Evolutionary conservation across 2,888 invertebrate genomes (phyloP).

Genomic region (Drymonia ruficornis): DNA sequence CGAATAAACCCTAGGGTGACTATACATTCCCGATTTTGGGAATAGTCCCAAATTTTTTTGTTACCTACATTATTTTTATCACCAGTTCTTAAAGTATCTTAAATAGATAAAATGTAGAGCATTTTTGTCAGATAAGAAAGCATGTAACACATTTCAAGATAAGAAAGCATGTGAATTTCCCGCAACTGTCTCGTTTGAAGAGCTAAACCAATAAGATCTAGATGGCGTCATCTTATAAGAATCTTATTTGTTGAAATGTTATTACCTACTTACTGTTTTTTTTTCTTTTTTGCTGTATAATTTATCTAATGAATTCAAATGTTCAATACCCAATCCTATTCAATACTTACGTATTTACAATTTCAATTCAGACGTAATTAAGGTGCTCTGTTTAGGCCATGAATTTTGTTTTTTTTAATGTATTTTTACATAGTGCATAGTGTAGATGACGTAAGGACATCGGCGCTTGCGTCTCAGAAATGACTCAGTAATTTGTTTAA

Average conservation of each 20-base stretch:
- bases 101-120: slow-evolving; percentile 5
- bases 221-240: slow-evolving; percentile 4
- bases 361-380: too few relatives aligned
- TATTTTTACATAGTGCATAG: neutral
- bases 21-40: too few relatives aligned
- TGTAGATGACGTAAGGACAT: neutral
- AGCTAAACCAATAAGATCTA: slow-evolving; percentile 5
- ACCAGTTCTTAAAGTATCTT: too few relatives aligned
- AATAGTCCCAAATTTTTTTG: neutral
- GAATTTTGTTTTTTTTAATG: neutral
- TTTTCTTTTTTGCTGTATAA: neutral
- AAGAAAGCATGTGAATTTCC: slow-evolving; percentile 8
- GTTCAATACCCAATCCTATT: too few relatives aligned
- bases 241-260: slow-evolving; percentile 1
- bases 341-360: too few relatives aligned
- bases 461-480: neutral
- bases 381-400: too few relatives aligned
- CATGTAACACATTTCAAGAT: slow-evolving; percentile 3
- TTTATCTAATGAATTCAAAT: too few relatives aligned
- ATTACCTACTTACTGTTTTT: neutral
- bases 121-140: slow-evolving; percentile 6
- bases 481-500: slow-evolving; percentile 2
- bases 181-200: slow-evolving; percentile 5
- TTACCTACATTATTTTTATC: neutral
- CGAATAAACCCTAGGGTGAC: too few relatives aligned